phyloP scores from a whole-genome alignment of 2,888 invertebrate species.

The Eilema griseolum region DNA sequence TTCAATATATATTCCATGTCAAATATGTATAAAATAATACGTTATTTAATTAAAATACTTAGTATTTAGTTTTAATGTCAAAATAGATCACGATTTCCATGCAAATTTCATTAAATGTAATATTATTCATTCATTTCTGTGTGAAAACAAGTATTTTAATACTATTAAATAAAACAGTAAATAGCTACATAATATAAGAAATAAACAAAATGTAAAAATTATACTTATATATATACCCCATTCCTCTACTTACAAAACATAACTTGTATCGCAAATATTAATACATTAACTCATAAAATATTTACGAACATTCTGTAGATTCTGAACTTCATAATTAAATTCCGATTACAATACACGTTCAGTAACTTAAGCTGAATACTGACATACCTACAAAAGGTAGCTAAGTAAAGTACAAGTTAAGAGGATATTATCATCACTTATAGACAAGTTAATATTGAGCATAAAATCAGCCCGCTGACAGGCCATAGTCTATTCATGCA shows the following conservation, averaged over 20 bases:
- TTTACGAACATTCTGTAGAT: slow-evolving; percentile 15
- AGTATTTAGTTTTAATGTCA: too few relatives aligned
- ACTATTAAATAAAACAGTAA: too few relatives aligned
- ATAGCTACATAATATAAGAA: too few relatives aligned
- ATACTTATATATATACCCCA: not conserved
- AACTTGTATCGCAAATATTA: slow-evolving; percentile 8
- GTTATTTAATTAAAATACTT: too few relatives aligned
- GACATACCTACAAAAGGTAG: slow-evolving; percentile 18
- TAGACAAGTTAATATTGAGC: not conserved
- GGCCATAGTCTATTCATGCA: too few relatives aligned
- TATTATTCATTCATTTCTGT: too few relatives aligned
- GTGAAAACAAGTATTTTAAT: too few relatives aligned
- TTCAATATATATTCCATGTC: too few relatives aligned
- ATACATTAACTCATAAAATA: slow-evolving; percentile 13
- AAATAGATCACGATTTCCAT: too few relatives aligned
- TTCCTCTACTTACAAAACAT: not conserved
- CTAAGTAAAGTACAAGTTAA: slow-evolving; percentile 27
- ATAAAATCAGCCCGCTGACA: not conserved
- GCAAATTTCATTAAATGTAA: too few relatives aligned
- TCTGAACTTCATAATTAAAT: slow-evolving; percentile 40
- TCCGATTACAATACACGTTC: slow-evolving; percentile 24
- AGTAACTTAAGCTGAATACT: slow-evolving; percentile 23
- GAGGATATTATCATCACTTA: not conserved
- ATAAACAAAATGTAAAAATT: not conserved
- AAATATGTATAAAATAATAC: too few relatives aligned